Conservation (phyloP, 2,797 vertebrate genomes). For the Tangara arthus region DNA sequence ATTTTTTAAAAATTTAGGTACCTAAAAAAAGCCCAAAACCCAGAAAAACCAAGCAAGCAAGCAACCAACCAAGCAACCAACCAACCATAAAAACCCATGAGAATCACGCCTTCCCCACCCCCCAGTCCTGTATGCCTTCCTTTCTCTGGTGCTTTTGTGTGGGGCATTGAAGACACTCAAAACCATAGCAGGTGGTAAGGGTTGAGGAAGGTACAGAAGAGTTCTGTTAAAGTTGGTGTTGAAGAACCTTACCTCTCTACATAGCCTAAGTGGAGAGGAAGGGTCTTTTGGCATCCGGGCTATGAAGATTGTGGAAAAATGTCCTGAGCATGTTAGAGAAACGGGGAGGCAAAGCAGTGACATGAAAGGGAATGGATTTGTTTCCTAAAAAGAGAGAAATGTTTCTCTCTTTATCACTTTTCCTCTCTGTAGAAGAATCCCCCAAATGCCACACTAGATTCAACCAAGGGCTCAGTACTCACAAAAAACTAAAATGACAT, state of each 20-base stretch:
- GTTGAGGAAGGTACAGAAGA: neutral
- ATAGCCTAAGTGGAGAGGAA: neutral
- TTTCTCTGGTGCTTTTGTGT: neutral
- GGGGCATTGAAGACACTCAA: neutral
- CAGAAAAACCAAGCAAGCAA: neutral
- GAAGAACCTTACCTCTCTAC: neutral
- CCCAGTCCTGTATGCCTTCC: neutral
- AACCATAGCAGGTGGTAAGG: neutral
- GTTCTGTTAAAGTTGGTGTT: neutral
- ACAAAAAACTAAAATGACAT: neutral
- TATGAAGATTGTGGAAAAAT: neutral
- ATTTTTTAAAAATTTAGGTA: neutral
- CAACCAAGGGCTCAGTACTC: neutral
- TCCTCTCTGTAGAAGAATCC: neutral
- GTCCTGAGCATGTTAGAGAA: neutral
- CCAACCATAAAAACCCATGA: neutral
- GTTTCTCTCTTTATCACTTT: neutral
- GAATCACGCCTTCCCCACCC: too few species aligned
- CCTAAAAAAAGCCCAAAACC: neutral
- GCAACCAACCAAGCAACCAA: too few species aligned
- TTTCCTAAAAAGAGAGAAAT: neutral
- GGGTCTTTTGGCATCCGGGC: neutral
- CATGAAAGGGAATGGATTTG: neutral
- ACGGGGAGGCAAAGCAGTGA: neutral
- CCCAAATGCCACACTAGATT: neutral